These are phyloP conservation scores for Telmatochromis brachygnathus DNA, from an alignment of 2,113 vertebrate species.

Conservation along the genomic window DNA sequence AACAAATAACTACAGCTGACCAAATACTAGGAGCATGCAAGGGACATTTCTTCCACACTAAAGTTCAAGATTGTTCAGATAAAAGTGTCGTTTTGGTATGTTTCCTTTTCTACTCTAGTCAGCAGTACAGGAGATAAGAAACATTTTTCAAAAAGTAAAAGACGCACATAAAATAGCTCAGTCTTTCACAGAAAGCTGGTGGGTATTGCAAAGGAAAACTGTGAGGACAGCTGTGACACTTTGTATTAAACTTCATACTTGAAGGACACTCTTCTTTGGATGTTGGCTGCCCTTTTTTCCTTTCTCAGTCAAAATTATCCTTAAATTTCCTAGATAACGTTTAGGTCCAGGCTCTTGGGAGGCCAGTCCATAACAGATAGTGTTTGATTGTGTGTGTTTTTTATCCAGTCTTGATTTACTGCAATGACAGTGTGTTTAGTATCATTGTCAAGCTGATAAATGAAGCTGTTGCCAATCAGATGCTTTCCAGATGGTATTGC, in stretches of 20 bases:
- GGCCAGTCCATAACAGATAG: background rate
- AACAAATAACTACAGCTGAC: background rate
- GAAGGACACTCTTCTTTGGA: background rate
- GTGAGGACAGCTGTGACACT: background rate
- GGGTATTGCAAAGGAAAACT: background rate
- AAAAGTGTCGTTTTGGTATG: background rate
- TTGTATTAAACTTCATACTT: background rate
- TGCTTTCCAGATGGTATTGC: background rate
- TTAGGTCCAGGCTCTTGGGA: background rate
- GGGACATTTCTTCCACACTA: background rate
- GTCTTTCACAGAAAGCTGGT: background rate
- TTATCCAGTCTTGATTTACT: background rate
- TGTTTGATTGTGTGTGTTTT: background rate
- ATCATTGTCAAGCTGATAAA: background rate
- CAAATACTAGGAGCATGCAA: background rate
- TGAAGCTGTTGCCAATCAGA: background rate
- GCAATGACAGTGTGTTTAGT: background rate
- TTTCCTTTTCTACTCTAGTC: background rate
- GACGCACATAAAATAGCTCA: background rate
- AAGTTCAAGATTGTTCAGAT: background rate
- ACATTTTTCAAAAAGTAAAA: background rate
- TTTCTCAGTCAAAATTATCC: background rate
- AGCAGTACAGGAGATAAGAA: background rate
- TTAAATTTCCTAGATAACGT: background rate
- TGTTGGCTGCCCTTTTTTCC: background rate